Base-by-base conservation (phyloP, 1,140 invertebrate genomes). In the Sarcophaga bullata region DNA sequence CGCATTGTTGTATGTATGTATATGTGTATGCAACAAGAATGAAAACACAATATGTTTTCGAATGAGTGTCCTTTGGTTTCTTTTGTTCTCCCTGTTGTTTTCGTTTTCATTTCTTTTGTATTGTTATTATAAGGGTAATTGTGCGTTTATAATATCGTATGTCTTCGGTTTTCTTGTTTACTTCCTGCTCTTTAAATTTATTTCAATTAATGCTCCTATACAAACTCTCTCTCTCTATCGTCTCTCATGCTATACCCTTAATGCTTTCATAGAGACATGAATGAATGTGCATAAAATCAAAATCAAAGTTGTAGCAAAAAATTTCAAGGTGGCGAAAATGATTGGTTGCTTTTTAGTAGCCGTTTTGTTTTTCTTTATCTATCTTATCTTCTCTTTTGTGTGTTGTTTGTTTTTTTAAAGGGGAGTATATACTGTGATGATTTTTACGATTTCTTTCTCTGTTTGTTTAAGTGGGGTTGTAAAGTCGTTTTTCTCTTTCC, bases 291-390 rank as follows among this genome's bases (percentile, higher is more conserved):
- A 58, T n/a, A 37, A 37, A 37, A 37, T 37, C 47, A n/a, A 58
- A 81, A 73, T 73, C 81, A 81, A n/a, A 49, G 80, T 81, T 81
- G 80, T 72, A 72, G 62, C 47, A 54, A 81, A 58, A 17, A 48
- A 68, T 85, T 86, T 86, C 89, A 84, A 89, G 89, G 88, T 88
- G 87, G 88, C n/a, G n/a, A n/a, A 89, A 89, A 89, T 89, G 88
- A 88, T 89, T 89, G 87, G 88, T 80, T 80, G 52, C 87, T 87
- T 80, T 75, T 48, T 58, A 17, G 10, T 85, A 75, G 86, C 82
- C 72, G 19, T 84, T 68, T 68, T 19, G 62, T 78, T 82, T 81
- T 82, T 82, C 25, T 11, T 52, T 72, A n/a, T n/a, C n/a, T n/a
- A n/a, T n/a, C n/a, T n/a, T n/a, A n/a, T n/a, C n/a, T n/a, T n/a